Evolutionary conservation across 2,888 invertebrate genomes (phyloP).

Genomic region (Conus canariensis): DNA sequence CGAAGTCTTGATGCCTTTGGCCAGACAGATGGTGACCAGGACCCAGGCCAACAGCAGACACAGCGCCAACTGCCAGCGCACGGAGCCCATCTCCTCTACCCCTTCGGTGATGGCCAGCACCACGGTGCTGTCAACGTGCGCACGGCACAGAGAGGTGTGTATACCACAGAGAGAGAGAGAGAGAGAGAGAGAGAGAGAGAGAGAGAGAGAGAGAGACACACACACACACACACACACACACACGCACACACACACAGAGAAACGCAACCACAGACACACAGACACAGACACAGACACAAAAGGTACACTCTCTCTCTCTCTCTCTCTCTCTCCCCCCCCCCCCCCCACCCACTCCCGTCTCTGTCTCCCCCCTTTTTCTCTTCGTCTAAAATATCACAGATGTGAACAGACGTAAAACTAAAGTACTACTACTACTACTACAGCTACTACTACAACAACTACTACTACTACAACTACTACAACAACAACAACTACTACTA

Average conservation of each 20-base stretch:
- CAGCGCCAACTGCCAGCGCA: slow-evolving; percentile 84
- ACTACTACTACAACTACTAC: too few species aligned
- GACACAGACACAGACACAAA: not conserved
- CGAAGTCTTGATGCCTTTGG: slow-evolving; percentile 77
- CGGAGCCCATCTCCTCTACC: slow-evolving; percentile 73
- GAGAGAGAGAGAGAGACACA: not conserved
- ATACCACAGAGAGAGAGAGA: not conserved
- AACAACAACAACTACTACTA: not conserved
- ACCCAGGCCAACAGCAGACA: slow-evolving; percentile 88
- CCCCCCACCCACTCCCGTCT: too few species aligned
- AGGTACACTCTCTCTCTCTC: too few species aligned
- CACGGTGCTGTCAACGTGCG: slow-evolving; percentile 68
- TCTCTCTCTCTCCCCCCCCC: too few species aligned
- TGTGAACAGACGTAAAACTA: too few species aligned
- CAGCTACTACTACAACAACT: too few species aligned
- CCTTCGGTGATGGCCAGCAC: slow-evolving; percentile 76
- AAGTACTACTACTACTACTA: too few species aligned
- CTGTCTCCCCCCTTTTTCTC: too few species aligned
- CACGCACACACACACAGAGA: not conserved
- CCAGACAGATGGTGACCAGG: slow-evolving; percentile 74
- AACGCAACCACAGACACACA: not conserved
- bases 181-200: not conserved
- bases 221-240: not conserved
- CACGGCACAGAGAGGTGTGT: not conserved
- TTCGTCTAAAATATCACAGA: too few species aligned